A percentile compares a stretch with the other conserved stretches of the same genome.
Conservation (phyloP, 2,113 vertebrate genomes). For the Burhinus oedicnemus region DNA sequence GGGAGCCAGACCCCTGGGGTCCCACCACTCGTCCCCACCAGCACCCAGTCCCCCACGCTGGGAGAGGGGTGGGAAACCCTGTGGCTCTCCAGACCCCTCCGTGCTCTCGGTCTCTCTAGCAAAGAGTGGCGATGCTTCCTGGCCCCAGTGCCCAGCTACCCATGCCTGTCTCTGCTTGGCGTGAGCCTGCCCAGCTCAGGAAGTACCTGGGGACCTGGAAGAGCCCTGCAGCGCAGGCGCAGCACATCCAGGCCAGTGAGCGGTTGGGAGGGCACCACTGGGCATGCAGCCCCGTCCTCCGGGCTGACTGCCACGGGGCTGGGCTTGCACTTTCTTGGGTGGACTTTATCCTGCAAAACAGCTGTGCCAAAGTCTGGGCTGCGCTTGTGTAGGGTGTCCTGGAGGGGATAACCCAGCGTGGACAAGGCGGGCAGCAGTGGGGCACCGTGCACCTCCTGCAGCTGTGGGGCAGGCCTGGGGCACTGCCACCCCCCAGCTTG, state of each 20-base stretch:
- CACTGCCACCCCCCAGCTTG: neutral
- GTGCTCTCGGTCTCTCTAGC: rapidly evolving
- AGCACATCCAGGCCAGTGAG: neutral
- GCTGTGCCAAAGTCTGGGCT: neutral
- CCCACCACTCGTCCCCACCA: neutral
- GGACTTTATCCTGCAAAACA: conserved; percentile 9
- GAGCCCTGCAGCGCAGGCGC: neutral
- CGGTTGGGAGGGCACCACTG: rapidly evolving
- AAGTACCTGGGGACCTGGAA: neutral
- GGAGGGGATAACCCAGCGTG: rapidly evolving
- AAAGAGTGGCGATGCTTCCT: neutral
- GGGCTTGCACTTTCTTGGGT: neutral
- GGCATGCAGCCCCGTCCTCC: rapidly evolving
- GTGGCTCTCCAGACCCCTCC: neutral
- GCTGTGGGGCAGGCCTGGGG: neutral
- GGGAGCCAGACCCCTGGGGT: neutral
- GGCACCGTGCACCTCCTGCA: neutral
- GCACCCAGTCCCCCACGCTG: neutral
- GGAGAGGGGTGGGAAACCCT: neutral
- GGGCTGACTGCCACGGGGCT: neutral
- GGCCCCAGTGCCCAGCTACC: neutral
- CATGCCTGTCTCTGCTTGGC: neutral
- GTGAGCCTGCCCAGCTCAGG: rapidly evolving
- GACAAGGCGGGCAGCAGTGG: neutral
- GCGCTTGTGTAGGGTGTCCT: neutral